A percentile compares a stretch with the other conserved stretches of the same genome.
These are phyloP conservation scores for Lasioglossum albipes DNA, from an alignment of 1,140 invertebrate genomes.

Conservation along the genomic window DNA sequence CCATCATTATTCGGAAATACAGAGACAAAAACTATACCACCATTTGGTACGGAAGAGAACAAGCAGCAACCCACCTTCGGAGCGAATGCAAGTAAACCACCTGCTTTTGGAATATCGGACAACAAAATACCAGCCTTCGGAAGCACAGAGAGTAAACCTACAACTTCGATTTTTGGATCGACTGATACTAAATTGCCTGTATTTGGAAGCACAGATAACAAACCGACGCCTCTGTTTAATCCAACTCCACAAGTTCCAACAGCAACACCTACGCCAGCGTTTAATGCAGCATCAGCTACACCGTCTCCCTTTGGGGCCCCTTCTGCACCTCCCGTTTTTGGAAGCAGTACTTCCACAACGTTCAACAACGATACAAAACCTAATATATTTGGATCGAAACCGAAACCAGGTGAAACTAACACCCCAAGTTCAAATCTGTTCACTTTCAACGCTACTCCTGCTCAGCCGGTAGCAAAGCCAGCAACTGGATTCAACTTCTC, in stretches of 20 bases:
- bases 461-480: constrained; percentile 41
- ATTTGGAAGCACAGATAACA: constrained; percentile 52
- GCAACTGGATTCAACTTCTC: constrained; percentile 61
- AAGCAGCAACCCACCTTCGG: constrained; percentile 37
- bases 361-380: constrained; percentile 49
- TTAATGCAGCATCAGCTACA: constrained; percentile 50
- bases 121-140: constrained; percentile 58
- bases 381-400: constrained; percentile 53
- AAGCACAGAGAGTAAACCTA: constrained; percentile 53
- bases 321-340: constrained; percentile 48
- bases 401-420: constrained; percentile 51
- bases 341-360: constrained; percentile 37
- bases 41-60: constrained; percentile 55
- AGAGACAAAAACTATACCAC: constrained; percentile 44
- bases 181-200: constrained; percentile 46
- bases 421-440: constrained; percentile 54
- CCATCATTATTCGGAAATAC: constrained; percentile 46
- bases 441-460: constrained; percentile 58
- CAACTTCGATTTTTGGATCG: constrained; percentile 52
- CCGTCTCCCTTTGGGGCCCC: constrained; percentile 39
- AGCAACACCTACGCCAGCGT: constrained; percentile 44
- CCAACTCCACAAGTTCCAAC: constrained; percentile 21
- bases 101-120: constrained; percentile 35
- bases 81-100: constrained; percentile 25
- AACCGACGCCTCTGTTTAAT: constrained; percentile 53